Evolutionary conservation across 2,888 invertebrate genomes (phyloP).

Genomic region (Palloptera scutellata): DNA sequence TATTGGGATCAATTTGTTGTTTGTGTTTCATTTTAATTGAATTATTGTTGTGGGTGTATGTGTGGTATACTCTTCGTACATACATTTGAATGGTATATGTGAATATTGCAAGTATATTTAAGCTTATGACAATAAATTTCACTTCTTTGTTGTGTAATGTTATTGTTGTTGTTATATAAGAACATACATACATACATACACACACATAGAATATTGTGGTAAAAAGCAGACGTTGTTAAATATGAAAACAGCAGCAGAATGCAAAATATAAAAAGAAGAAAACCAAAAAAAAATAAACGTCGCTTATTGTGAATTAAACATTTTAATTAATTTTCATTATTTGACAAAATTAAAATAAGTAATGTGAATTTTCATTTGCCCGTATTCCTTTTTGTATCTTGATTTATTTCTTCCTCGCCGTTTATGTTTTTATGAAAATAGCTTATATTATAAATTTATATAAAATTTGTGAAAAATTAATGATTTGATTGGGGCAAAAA

Average conservation of each 20-base stretch:
- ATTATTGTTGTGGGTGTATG: conserved; percentile 26
- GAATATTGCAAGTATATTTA: conserved; percentile 19
- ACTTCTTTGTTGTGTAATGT: not conserved
- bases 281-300: not conserved
- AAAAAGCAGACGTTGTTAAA: conserved; percentile 8
- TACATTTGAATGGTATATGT: not conserved
- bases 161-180: not conserved
- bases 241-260: not conserved
- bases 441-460: too few relatives aligned
- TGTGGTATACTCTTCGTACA: not conserved
- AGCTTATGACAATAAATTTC: conserved; percentile 28
- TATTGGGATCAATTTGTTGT: conserved; percentile 34
- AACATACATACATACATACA: too few relatives aligned
- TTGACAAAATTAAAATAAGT: conserved; percentile 13
- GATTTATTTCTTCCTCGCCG: too few relatives aligned
- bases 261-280: not conserved
- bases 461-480: too few relatives aligned
- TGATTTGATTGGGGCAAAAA: too few relatives aligned
- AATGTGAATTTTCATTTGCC: conserved; percentile 7
- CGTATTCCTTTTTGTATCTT: too few relatives aligned
- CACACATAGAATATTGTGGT: not conserved
- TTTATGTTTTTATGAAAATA: too few relatives aligned
- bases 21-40: conserved; percentile 37
- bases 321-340: conserved; percentile 32
- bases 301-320: conserved; percentile 14